Base-by-base conservation (phyloP, 2,888 invertebrate species). In the Drosophila antonietae region DNA sequence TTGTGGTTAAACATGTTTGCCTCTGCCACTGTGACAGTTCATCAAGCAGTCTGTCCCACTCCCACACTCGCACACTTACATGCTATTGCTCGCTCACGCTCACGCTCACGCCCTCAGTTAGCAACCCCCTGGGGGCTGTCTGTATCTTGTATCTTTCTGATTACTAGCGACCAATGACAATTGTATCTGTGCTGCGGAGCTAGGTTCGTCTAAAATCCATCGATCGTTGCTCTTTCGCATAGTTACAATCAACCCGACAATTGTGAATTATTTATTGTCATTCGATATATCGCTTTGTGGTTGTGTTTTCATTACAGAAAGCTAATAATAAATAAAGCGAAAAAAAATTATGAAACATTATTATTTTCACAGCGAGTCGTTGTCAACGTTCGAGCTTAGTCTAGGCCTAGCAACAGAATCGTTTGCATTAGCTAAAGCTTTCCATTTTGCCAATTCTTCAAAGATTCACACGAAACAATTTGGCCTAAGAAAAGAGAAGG, bases 1-100 rank as follows among this genome's bases (percentile, higher is more conserved):
- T 84, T 84, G 88, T 85, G 90, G 90, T 88, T 89, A 80, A 90
- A 81, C 79, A 60, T 75, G 77, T 80, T 80, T 77, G 74, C 74
- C 51, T 37, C 20, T 37, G 18, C 70, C 57, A 52, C 52, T 57
- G 47, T 44, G 56, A 63, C 79, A 79, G 65, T 78, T 52, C 58
- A 63, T 60, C 78, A 61, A 64, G 56, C 68, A 65, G 65, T 51
- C 64, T 59, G 58, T 68, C 68, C 46, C 67, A 52, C 46, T 61
- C 47, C 55, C 47, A 61, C 77, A 53, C 71, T 44, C 58, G 23
- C 59, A 23, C 55, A 14, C 56, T n/a, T 51, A 18, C 44, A 6
- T 15, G 14, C 15, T 3, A 49, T 10, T 31, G 7, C 41, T 43
- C 43, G 7, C 43, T 56, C 64, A 28, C 28, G 10, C 43, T 56